Conservation (phyloP, 2,797 vertebrate species). For the Molothrus aeneus region DNA sequence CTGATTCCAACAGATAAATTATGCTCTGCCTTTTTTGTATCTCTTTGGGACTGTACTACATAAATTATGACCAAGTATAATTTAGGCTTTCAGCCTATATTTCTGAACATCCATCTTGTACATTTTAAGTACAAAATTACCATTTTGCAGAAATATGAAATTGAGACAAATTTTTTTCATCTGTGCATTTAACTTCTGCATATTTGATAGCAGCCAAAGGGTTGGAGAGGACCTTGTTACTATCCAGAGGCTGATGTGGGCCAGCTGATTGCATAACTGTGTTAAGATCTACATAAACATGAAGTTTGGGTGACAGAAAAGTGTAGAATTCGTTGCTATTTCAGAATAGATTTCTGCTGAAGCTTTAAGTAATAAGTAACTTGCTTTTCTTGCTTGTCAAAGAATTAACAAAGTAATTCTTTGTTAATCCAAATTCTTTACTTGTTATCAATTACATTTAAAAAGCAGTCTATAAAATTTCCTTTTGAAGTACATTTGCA, state of each 20-base stretch:
- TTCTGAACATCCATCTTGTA: constrained; percentile 89
- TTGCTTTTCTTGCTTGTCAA: background rate
- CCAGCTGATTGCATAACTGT: constrained; percentile 64
- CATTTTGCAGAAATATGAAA: constrained; percentile 86
- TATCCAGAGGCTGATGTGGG: constrained; percentile 80
- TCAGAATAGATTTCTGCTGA: constrained; percentile 27
- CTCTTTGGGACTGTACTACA: constrained; percentile 89
- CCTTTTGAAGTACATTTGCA: background rate
- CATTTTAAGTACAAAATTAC: constrained; percentile 90
- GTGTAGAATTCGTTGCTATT: constrained; percentile 34
- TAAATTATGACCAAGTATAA: constrained; percentile 98
- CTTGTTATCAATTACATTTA: background rate
- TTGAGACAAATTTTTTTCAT: constrained; percentile 86
- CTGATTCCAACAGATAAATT: constrained; percentile 91
- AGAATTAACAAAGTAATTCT: background rate
- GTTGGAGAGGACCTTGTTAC: constrained; percentile 80
- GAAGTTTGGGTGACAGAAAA: constrained; percentile 36
- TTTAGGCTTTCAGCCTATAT: constrained; percentile 92
- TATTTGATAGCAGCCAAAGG: constrained; percentile 85
- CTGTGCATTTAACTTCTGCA: constrained; percentile 84
- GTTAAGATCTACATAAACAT: constrained; percentile 62
- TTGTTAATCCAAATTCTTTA: constrained; percentile 9
- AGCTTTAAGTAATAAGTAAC: background rate
- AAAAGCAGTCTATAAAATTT: background rate
- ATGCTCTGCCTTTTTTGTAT: constrained; percentile 84